These are phyloP conservation scores for Penaeus vannamei DNA, from an alignment of 1,140 invertebrate genomes.

Conservation along the genomic window DNA sequence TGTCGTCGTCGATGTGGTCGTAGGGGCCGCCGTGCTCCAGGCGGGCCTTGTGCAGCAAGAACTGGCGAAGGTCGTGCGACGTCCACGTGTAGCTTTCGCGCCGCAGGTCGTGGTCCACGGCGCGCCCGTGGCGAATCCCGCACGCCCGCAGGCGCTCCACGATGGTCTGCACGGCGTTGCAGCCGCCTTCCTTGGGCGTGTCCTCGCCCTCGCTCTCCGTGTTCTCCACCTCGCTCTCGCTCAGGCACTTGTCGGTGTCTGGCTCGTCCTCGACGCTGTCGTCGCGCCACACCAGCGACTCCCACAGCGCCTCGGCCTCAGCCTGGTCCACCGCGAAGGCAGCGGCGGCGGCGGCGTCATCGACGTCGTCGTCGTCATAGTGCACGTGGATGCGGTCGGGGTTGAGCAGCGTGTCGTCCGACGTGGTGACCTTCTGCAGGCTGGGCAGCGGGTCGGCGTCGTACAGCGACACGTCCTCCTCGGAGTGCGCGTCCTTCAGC, in stretches of 20 bases:
- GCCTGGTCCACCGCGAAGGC: conserved; percentile 4
- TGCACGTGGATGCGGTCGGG: neutral
- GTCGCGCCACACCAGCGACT: neutral
- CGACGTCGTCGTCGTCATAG: neutral
- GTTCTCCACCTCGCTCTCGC: conserved; percentile 9
- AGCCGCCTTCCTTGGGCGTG: neutral
- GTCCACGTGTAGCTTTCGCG: conserved; percentile 46
- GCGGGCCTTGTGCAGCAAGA: conserved; percentile 49
- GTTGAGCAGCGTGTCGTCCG: conserved; percentile 50
- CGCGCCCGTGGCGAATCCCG: conserved; percentile 30
- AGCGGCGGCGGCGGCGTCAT: neutral
- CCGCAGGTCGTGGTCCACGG: conserved; percentile 21
- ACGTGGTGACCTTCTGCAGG: conserved; percentile 41
- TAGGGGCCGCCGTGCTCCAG: conserved; percentile 51
- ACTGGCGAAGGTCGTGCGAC: conserved; percentile 48
- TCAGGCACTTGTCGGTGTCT: neutral
- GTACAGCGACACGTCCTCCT: conserved; percentile 55
- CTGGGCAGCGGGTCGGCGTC: conserved; percentile 29
- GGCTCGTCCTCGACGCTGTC: neutral
- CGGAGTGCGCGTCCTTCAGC: conserved; percentile 51
- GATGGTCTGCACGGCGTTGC: conserved; percentile 50
- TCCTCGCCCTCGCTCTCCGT: conserved; percentile 10
- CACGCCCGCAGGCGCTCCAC: conserved; percentile 54
- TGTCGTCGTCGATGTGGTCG: conserved; percentile 7
- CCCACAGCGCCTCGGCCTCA: neutral